Evolutionary conservation across 1,140 invertebrate genomes (phyloP).

Genomic region (Tetramorium simillimum): DNA sequence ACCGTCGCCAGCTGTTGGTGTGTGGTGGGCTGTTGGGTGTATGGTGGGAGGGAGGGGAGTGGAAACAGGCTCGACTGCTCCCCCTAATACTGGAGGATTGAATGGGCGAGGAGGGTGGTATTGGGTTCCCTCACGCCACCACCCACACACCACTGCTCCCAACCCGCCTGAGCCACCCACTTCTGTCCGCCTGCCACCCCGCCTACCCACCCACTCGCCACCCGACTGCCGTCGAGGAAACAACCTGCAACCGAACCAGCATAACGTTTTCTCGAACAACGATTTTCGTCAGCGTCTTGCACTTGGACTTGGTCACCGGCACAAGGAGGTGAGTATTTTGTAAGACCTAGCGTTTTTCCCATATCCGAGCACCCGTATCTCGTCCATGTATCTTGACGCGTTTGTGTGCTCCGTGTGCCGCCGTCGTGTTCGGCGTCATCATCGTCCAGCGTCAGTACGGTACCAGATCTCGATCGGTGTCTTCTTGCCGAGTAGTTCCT

Average conservation of each 20-base stretch:
- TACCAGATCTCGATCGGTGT: not conserved
- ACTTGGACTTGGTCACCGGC: constrained; percentile 41
- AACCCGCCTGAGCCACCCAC: constrained; percentile 78
- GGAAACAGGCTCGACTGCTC: constrained; percentile 75
- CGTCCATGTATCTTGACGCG: not conserved
- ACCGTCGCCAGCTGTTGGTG: constrained; percentile 41
- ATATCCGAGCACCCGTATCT: not conserved
- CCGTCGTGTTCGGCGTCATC: constrained; percentile 29
- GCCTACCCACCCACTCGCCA: constrained; percentile 85
- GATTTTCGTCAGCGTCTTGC: constrained; percentile 62
- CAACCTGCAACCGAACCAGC: constrained; percentile 83
- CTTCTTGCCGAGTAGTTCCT: constrained; percentile 15
- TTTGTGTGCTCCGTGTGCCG: not conserved
- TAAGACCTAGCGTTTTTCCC: not conserved
- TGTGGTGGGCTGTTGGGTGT: constrained; percentile 49
- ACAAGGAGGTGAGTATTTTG: constrained; percentile 49
- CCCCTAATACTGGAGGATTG: constrained; percentile 80
- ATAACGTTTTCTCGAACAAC: constrained; percentile 77
- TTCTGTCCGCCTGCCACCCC: constrained; percentile 83
- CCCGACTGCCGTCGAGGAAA: constrained; percentile 85
- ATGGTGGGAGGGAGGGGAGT: constrained; percentile 50
- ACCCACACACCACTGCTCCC: constrained; percentile 71
- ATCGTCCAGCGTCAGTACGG: not conserved
- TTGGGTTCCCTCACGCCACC: constrained; percentile 81
- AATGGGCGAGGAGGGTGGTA: constrained; percentile 82